Base-by-base conservation (phyloP, 1,140 invertebrate species). In the Bombus waltoni region DNA sequence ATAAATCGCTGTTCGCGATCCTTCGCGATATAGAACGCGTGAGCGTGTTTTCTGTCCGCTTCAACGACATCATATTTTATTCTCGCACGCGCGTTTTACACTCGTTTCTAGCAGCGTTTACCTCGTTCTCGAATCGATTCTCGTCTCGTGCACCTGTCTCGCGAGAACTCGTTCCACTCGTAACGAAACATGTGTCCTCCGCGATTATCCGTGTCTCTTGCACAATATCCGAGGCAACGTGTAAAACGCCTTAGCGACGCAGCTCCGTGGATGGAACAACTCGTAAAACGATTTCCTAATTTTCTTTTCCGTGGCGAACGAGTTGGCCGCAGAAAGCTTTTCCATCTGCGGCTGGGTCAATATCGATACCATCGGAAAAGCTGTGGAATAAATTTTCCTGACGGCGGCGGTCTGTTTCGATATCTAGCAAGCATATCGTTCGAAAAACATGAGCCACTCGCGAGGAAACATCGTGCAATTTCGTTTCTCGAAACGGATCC, bases 361-460 rank as follows among this genome's bases (percentile, higher is more conserved):
- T 62, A 57, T 82, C 40, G 53, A n/a, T 32, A 68, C 1, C 87
- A 88, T 76, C 76, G 81, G 82, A 59, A 77, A 87, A 42, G 40
- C 76, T 62, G 59, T 65, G 62, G 71, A 76, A 88, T 85, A 85
- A 88, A 85, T 89, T 89, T 68, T 73, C 77, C 77, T n/a, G 15
- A 2, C 42, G 15, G 35, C 42, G 15, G 35, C 62, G 53, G 6
- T 68, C 44, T 40, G 44, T 71, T 80, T 85, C 77, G 87, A 73
- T 89, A 85, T 40, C 32, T 75, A n/a, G 35, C 28, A 11, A n/a
- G 42, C 22, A 65, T 22, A 1, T n/a, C 42, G 35, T 25, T 42
- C 8, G 79, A 72, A 81, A 73, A 72, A 81, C 38, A 53, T 42
- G 44, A 44, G 40, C 35, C 22, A 71, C 22, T 25, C 38, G 28